Conservation (phyloP, 2,888 invertebrate genomes). For the Exephanes ischioxanthus region DNA sequence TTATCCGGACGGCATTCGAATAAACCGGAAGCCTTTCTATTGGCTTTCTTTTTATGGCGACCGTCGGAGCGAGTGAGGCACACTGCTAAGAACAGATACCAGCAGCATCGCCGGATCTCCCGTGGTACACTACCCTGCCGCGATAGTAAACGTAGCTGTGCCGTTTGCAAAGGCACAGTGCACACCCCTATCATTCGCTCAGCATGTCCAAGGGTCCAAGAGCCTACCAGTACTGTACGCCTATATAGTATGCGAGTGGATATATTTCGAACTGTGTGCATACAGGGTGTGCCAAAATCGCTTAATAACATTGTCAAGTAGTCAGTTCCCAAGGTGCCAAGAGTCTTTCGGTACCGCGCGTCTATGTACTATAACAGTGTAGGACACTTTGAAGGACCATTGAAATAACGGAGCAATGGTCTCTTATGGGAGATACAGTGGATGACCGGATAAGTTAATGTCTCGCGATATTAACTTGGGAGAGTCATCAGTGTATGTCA, state of each 20-base stretch:
- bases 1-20: conserved; percentile 63
- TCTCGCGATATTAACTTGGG: no score
- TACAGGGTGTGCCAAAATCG: conserved; percentile 28
- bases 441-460: no score
- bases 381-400: no score
- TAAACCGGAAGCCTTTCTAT: conserved; percentile 65
- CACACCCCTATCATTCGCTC: conserved; percentile 59
- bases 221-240: conserved; percentile 24
- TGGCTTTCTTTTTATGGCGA: conserved; percentile 38
- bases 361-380: no score
- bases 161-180: conserved; percentile 53
- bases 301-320: no score
- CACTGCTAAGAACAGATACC: conserved; percentile 50
- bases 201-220: conserved; percentile 51
- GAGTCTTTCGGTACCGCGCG: no score
- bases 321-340: background rate
- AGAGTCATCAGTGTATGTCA: no score
- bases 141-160: conserved; percentile 54
- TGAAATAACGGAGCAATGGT: no score
- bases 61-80: conserved; percentile 31
- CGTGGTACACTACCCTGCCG: conserved; percentile 38
- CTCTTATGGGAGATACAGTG: no score
- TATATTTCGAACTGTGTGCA: conserved; percentile 7
- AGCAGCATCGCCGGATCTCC: conserved; percentile 54
- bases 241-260: conserved; percentile 8